Conservation (phyloP, 2,888 invertebrate genomes). For the Stenodema calcarata region DNA sequence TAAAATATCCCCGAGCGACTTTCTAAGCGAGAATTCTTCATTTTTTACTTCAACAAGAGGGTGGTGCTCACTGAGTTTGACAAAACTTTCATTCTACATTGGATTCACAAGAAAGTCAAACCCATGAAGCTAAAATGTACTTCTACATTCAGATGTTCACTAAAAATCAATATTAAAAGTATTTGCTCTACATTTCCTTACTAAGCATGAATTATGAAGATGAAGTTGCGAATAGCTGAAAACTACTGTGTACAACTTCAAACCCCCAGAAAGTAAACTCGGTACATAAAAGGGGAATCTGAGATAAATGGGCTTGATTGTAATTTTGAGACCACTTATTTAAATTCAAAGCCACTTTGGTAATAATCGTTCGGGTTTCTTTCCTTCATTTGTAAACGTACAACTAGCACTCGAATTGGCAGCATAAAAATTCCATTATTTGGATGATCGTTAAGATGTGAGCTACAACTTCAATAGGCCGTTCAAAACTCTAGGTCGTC, state of each 20-base stretch:
- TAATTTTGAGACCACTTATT: not conserved
- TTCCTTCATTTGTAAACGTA: too few species aligned
- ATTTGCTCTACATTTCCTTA: not conserved
- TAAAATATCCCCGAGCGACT: not conserved
- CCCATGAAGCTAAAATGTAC: not conserved
- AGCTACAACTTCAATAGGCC: slow-evolving; percentile 10
- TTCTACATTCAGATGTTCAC: not conserved
- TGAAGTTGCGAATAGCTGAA: not conserved
- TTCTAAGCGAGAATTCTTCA: not conserved
- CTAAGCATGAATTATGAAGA: not conserved
- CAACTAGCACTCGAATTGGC: not conserved
- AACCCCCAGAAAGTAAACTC: not conserved
- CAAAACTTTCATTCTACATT: not conserved
- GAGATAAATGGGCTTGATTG: not conserved
- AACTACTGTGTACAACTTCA: not conserved
- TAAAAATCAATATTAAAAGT: not conserved
- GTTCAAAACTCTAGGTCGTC: not conserved
- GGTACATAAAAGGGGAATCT: too few species aligned
- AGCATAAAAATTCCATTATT: not conserved
- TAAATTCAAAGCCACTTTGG: not conserved
- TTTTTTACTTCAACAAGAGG: not conserved
- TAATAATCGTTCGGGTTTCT: not conserved
- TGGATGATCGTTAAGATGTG: not conserved
- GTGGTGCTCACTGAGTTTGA: not conserved
- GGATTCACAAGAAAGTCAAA: not conserved